These are phyloP conservation scores for Ceratothoa steindachneri DNA, from an alignment of 2,888 invertebrate genomes.

Conservation along the genomic window DNA sequence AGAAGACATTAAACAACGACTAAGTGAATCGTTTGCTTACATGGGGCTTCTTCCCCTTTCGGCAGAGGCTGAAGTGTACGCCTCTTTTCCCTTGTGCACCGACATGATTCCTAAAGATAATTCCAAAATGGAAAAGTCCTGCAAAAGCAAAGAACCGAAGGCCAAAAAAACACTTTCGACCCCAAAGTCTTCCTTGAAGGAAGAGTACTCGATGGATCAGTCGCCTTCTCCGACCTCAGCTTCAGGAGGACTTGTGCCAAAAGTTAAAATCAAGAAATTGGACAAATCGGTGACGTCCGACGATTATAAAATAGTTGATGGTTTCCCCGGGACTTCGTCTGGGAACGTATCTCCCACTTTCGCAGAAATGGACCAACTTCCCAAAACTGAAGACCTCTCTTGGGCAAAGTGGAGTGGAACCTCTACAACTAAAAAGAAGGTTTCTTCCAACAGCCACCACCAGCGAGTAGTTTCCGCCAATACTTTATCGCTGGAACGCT, in stretches of 20 bases:
- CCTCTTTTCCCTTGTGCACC: not conserved
- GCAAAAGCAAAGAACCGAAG: not conserved
- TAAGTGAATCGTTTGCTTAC: not conserved
- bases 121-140: not conserved
- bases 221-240: not conserved
- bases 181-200: not conserved
- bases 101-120: not conserved
- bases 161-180: not conserved
- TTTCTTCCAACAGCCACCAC: not conserved
- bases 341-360: not conserved
- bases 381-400: not conserved
- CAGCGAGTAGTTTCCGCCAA: too few relatives aligned
- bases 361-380: not conserved
- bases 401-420: not conserved
- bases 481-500: not conserved
- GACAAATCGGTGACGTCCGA: not conserved
- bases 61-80: not conserved
- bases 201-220: too few relatives aligned
- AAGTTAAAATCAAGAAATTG: conserved; percentile 3
- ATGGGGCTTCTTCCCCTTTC: not conserved
- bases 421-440: not conserved
- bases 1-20: not conserved
- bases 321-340: not conserved
- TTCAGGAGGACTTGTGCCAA: not conserved
- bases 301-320: not conserved